A percentile compares a stretch with the other conserved stretches of the same genome.
These are phyloP conservation scores for Lepidiolamprologus cunningtoni DNA, from an alignment of 2,113 vertebrate genomes.

Conservation along the genomic window DNA sequence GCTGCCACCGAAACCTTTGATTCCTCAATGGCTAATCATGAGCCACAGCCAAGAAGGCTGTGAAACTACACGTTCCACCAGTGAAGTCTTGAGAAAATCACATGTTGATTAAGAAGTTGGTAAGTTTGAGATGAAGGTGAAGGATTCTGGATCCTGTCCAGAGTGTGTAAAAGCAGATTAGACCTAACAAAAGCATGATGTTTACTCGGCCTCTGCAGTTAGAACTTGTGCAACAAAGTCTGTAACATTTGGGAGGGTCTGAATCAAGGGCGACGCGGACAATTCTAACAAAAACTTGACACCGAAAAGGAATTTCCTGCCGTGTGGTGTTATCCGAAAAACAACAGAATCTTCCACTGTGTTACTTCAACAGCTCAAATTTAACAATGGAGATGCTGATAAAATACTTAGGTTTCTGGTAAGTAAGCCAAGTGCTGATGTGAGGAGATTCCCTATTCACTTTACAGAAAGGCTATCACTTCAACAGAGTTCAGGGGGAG, in stretches of 20 bases:
- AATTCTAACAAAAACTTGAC: constrained; percentile 23
- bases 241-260: background rate
- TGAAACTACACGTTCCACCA: background rate
- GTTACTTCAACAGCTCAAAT: constrained; percentile 46
- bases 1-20: background rate
- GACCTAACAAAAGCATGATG: background rate
- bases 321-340: constrained; percentile 67
- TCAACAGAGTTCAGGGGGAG: background rate
- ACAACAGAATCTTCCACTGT: constrained; percentile 58
- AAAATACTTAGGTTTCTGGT: constrained; percentile 45
- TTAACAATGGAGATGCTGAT: constrained; percentile 58
- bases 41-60: background rate
- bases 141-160: background rate
- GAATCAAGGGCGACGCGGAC: background rate
- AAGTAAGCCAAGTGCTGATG: constrained; percentile 38
- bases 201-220: background rate
- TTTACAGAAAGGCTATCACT: background rate
- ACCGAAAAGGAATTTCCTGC: constrained; percentile 70
- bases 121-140: background rate
- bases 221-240: background rate
- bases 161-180: background rate
- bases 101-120: background rate
- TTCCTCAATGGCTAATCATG: background rate
- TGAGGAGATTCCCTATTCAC: constrained; percentile 25
- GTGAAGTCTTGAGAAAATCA: background rate